These are phyloP conservation scores for Dinomys branickii DNA, from an alignment of 2,113 vertebrate genomes.

Conservation along the genomic window DNA sequence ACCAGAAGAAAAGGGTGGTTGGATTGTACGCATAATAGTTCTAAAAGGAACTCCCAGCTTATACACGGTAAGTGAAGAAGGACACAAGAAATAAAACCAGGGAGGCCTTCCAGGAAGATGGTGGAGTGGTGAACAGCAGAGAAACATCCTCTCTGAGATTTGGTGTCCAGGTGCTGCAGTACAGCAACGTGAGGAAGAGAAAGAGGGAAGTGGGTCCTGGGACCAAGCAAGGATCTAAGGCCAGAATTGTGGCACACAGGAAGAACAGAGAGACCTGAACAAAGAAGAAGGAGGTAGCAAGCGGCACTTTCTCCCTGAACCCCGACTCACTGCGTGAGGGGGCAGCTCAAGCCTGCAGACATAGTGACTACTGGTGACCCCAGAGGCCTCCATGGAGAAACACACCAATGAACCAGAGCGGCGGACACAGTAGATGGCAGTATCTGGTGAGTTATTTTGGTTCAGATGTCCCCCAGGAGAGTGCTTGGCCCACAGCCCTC, in stretches of 20 bases:
- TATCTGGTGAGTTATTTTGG: not conserved
- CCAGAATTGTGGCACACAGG: not conserved
- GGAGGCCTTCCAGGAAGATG: not conserved
- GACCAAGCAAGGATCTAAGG: not conserved
- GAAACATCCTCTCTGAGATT: not conserved
- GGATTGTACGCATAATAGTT: not conserved
- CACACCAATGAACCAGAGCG: not conserved
- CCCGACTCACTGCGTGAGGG: not conserved
- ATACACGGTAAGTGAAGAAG: not conserved
- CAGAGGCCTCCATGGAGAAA: not conserved
- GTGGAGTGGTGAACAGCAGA: not conserved
- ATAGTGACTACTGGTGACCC: not conserved
- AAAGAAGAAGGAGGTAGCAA: not conserved
- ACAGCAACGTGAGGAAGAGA: not conserved
- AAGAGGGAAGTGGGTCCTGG: not conserved
- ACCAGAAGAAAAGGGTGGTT: not conserved
- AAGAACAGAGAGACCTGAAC: not conserved
- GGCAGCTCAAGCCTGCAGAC: not conserved
- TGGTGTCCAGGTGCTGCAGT: not conserved
- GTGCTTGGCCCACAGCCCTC: not conserved
- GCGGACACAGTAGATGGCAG: not conserved
- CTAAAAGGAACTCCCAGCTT: not conserved
- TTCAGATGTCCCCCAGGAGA: not conserved
- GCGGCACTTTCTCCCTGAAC: not conserved
- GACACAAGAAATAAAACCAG: no score